A percentile compares a stretch with the other conserved stretches of the same genome.
phyloP scores from a whole-genome alignment of 2,113 vertebrate genomes.

The Sebastes fasciatus region DNA sequence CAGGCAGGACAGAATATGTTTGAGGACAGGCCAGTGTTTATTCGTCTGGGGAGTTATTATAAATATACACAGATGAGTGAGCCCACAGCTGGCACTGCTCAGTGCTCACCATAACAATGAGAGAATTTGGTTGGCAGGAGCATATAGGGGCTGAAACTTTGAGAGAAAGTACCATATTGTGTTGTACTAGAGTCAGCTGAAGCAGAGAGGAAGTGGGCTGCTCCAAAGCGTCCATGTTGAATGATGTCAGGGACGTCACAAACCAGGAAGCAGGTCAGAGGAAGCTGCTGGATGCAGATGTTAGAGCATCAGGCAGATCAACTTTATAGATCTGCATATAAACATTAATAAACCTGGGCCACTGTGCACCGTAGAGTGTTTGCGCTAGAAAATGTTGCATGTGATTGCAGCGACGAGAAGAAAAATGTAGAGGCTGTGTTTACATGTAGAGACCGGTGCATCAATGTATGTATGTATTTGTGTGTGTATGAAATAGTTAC shows the following conservation, averaged over 20 bases:
- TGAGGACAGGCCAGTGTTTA: slow-evolving; percentile 7
- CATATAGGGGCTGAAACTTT: neutral
- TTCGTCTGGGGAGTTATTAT: slow-evolving; percentile 10
- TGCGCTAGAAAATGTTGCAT: neutral
- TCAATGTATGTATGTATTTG: neutral
- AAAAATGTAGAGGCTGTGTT: slow-evolving; percentile 4
- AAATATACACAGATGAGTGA: slow-evolving; percentile 38
- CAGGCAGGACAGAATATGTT: neutral
- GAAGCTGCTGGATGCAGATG: slow-evolving; percentile 6
- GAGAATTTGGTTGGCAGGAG: slow-evolving; percentile 18
- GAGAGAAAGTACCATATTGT: neutral
- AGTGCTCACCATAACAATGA: slow-evolving; percentile 21
- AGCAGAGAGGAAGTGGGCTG: slow-evolving; percentile 53
- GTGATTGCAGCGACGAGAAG: neutral
- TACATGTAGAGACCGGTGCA: neutral
- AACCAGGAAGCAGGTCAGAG: slow-evolving; percentile 59
- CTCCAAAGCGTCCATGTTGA: slow-evolving; percentile 30
- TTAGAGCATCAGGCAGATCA: neutral
- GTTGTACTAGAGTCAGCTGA: neutral
- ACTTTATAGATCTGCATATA: neutral
- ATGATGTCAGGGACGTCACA: slow-evolving; percentile 67
- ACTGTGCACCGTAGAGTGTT: neutral
- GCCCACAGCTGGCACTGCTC: slow-evolving; percentile 18
- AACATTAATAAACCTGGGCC: neutral
- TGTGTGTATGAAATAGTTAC: slow-evolving; percentile 34